Percentiles rank a stretch among this genome's conserved stretches.
Conservation (phyloP, 1,140 invertebrate species). For the Adoxophyes honmai region DNA sequence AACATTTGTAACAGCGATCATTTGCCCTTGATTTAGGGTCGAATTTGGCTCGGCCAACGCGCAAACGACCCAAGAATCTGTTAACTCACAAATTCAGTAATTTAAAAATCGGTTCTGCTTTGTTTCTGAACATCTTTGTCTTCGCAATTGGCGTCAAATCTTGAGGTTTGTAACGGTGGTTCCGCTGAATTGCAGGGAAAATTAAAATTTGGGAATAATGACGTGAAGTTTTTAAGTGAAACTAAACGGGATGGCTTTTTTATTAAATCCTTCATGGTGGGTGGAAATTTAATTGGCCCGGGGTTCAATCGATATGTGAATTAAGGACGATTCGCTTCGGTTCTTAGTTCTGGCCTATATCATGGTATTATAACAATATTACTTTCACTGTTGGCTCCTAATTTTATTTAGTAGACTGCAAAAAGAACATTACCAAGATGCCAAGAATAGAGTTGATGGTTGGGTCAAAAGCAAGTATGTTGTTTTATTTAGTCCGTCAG, state of each 20-base stretch:
- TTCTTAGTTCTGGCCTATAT: slow-evolving; percentile 1
- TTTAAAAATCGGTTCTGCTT: slow-evolving; percentile 59
- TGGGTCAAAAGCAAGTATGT: too few relatives aligned
- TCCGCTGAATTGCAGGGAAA: slow-evolving; percentile 51
- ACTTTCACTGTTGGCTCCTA: background rate
- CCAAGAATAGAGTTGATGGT: too few relatives aligned
- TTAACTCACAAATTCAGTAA: slow-evolving; percentile 60
- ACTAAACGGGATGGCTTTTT: too few relatives aligned
- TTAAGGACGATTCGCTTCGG: background rate
- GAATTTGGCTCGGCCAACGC: background rate
- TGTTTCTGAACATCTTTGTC: slow-evolving; percentile 74
- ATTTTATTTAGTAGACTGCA: too few relatives aligned
- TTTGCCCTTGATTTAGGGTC: too few relatives aligned
- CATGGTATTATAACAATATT: slow-evolving; percentile 12
- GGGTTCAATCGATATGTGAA: background rate
- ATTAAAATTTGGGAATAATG: slow-evolving; percentile 31
- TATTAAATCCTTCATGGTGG: too few relatives aligned
- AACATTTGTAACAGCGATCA: too few relatives aligned
- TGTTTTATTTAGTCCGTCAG: too few relatives aligned
- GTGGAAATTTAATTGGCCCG: too few relatives aligned
- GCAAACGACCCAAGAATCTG: slow-evolving; percentile 30
- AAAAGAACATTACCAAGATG: too few relatives aligned
- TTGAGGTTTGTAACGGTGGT: slow-evolving; percentile 43
- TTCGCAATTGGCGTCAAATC: slow-evolving; percentile 49
- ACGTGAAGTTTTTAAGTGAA: background rate